These are phyloP conservation scores for Burhinus bistriatus DNA, from an alignment of 2,113 vertebrate species.

Conservation along the genomic window DNA sequence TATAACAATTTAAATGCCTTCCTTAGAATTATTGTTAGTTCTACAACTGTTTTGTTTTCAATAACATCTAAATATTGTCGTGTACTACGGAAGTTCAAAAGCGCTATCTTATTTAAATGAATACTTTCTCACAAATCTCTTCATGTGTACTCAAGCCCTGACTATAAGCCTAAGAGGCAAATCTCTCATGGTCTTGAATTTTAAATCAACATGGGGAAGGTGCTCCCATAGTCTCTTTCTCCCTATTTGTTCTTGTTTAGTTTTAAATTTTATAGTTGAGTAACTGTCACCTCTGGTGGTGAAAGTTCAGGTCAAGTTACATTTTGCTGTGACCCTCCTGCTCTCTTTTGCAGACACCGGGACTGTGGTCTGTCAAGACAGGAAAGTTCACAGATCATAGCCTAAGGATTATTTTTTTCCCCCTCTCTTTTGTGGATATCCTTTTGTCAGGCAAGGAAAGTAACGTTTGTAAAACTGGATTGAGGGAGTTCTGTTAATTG, in stretches of 20 bases:
- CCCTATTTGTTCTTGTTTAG: slow-evolving; percentile 31
- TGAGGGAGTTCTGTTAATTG: background rate
- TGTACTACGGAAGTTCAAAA: background rate
- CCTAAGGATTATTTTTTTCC: background rate
- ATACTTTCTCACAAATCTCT: background rate
- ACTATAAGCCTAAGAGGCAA: background rate
- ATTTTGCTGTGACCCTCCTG: slow-evolving; percentile 24
- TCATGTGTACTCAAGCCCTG: background rate
- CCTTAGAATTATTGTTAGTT: background rate
- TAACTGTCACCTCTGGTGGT: slow-evolving; percentile 38
- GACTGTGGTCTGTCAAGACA: slow-evolving; percentile 29
- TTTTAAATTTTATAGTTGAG: slow-evolving; percentile 42
- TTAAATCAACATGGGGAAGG: background rate
- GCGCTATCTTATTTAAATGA: background rate
- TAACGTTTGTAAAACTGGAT: background rate
- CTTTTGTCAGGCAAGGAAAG: background rate
- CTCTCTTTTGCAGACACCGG: background rate
- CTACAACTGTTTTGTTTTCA: background rate
- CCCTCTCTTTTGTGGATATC: background rate
- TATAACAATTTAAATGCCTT: background rate
- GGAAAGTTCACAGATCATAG: slow-evolving; percentile 22
- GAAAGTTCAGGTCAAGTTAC: slow-evolving; percentile 51
- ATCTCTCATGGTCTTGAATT: background rate
- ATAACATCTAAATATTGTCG: background rate
- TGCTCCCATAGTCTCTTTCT: background rate